phyloP scores from a whole-genome alignment of 1,140 invertebrate genomes.

The Epicauta chinensis region DNA sequence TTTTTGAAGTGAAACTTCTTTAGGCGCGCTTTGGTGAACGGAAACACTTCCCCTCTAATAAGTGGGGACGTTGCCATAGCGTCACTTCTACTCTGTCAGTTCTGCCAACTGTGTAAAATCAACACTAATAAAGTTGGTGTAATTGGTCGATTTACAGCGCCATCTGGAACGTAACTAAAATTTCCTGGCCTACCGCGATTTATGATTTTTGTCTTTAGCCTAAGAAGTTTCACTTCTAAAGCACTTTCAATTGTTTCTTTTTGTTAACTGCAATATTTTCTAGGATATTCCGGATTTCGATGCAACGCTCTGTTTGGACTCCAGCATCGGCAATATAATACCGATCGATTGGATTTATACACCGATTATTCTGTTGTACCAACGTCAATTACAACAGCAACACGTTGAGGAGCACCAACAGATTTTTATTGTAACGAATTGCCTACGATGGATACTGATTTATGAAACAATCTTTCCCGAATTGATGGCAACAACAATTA shows the following conservation, averaged over 20 bases:
- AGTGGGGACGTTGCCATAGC: too few species aligned
- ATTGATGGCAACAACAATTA: constrained; percentile 45
- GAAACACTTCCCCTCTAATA: too few species aligned
- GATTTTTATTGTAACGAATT: constrained; percentile 43
- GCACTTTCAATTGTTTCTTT: background rate
- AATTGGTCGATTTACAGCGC: too few species aligned
- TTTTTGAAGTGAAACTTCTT: constrained; percentile 1
- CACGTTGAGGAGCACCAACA: constrained; percentile 39
- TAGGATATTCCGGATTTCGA: constrained; percentile 21
- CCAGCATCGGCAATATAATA: constrained; percentile 47
- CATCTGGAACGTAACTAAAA: too few species aligned
- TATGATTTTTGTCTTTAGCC: too few species aligned
- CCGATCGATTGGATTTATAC: constrained; percentile 64
- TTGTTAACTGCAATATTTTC: constrained; percentile 26
- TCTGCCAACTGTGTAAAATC: too few species aligned
- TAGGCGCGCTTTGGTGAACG: too few species aligned
- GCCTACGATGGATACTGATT: constrained; percentile 52
- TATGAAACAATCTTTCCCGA: constrained; percentile 52
- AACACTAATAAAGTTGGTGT: too few species aligned
- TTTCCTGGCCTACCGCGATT: too few species aligned
- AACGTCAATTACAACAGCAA: constrained; percentile 44
- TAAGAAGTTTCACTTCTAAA: too few species aligned
- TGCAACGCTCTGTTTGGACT: constrained; percentile 26
- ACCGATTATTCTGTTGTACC: constrained; percentile 54
- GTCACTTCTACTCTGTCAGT: too few species aligned